Conservation (phyloP, 2,113 vertebrate species). For the Hyla sarda region DNA sequence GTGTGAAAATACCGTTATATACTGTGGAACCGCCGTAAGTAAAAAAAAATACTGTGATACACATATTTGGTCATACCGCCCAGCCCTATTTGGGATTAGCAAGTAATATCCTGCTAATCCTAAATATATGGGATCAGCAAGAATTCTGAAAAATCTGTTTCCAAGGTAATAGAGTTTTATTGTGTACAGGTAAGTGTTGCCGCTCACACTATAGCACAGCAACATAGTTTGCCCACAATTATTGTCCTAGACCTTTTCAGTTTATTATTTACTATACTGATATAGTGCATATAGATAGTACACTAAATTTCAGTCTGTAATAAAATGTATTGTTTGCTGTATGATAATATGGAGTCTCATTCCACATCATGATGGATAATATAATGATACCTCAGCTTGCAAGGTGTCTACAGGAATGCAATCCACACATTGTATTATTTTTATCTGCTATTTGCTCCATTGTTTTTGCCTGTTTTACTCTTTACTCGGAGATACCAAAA, state of each 20-base stretch:
- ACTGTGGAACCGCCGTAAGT: too few species aligned
- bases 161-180: conserved; percentile 1
- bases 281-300: background rate
- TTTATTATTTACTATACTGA: background rate
- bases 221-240: background rate
- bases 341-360: background rate
- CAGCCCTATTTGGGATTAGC: background rate
- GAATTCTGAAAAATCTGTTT: background rate
- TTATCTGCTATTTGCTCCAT: too few species aligned
- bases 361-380: background rate
- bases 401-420: too few species aligned
- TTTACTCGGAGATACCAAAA: too few species aligned
- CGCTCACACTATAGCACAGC: background rate
- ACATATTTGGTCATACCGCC: too few species aligned
- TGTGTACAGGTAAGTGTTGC: background rate
- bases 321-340: background rate
- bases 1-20: too few species aligned
- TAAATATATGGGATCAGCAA: background rate
- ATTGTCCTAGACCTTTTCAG: background rate
- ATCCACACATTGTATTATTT: too few species aligned
- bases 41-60: too few species aligned
- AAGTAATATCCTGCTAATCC: background rate
- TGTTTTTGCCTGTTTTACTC: too few species aligned
- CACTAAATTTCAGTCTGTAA: background rate
- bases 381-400: background rate